These are phyloP conservation scores for Drosophila chauvacae DNA, from an alignment of 1,140 invertebrate genomes.

Conservation along the genomic window DNA sequence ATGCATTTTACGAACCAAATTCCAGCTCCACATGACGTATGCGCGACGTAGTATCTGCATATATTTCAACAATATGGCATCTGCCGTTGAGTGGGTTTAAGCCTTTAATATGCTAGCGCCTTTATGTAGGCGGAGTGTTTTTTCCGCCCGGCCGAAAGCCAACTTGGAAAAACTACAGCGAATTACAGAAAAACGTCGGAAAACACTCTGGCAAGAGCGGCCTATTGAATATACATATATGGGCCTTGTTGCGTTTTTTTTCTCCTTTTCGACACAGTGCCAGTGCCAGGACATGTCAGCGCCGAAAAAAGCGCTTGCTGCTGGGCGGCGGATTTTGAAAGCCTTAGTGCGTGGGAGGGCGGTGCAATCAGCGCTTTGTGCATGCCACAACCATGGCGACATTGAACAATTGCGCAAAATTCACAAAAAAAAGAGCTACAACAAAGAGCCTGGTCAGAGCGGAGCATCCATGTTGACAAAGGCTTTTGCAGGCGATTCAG, in stretches of 20 bases:
- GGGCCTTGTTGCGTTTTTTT: slow-evolving; percentile 26
- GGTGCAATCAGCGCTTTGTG: slow-evolving; percentile 72
- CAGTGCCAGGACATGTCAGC: slow-evolving; percentile 47
- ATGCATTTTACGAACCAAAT: slow-evolving; percentile 51
- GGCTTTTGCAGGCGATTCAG: slow-evolving; percentile 29
- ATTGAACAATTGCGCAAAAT: slow-evolving; percentile 39
- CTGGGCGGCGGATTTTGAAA: slow-evolving; percentile 14
- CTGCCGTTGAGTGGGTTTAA: slow-evolving; percentile 61
- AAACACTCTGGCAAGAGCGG: slow-evolving; percentile 34
- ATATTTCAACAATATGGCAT: slow-evolving; percentile 59
- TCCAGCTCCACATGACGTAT: slow-evolving; percentile 59
- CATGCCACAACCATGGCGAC: slow-evolving; percentile 52
- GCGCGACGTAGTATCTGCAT: slow-evolving; percentile 13
- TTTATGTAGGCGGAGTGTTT: slow-evolving; percentile 57
- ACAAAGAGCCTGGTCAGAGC: slow-evolving; percentile 38
- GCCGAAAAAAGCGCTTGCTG: slow-evolving; percentile 37
- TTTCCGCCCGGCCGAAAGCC: slow-evolving; percentile 21
- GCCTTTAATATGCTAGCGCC: slow-evolving; percentile 68
- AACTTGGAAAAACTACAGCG: slow-evolving; percentile 57
- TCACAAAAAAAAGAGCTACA: slow-evolving; percentile 15
- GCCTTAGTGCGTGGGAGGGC: slow-evolving; percentile 29
- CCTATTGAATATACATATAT: slow-evolving; percentile 52
- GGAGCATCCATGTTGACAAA: slow-evolving; percentile 43
- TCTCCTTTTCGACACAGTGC: slow-evolving; percentile 13
- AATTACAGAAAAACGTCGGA: slow-evolving; percentile 60